Base-by-base conservation (phyloP, 2,113 vertebrate species). In the Menidia beryllina region DNA sequence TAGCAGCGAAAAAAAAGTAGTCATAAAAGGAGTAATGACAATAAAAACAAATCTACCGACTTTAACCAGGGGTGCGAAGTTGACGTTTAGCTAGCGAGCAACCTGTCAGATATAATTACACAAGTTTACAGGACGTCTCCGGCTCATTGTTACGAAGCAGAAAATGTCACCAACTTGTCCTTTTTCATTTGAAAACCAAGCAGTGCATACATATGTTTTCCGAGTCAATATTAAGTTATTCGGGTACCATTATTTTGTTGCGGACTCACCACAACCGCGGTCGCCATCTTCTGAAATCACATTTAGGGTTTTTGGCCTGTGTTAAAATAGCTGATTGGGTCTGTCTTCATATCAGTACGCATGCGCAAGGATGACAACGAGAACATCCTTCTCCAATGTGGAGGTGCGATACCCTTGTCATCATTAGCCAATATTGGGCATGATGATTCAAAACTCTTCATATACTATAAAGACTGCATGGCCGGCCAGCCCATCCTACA, bases 261-360 rank as follows among this genome's bases (percentile, higher is more conserved):
- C 1, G 2, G 73, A 95, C 96, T 98, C 94, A 98, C 97, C 96
- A 95, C 91, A 88, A 97, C 91, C 85, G 95, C 95, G 81, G 96
- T 91, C 96, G 97, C 97, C 97, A 98, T 98, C 94, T 97, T 97
- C 95, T 86, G 90, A 90, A 92, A 72, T 93, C 85, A 86, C 93
- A 52, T 78, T 50, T 41, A 20, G 84, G n/a, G 52, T 89, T 82
- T 88, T 83, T 81, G 84, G 73, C 77, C 84, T 84, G 82, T 56
- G 74, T 84, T 90, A 75, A 91, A 92, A 85, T 84, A 93, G 90
- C 81, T 89, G 93, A 94, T 95, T 96, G 95, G 95, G 23, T 58
- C 79, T 69, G 2, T 4, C 68, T 36, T 0, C 24, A 23, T 20
- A 0, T 0, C 12, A 69, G 0, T 1, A 23, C 87, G 83, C 89